Evolutionary conservation across 1,140 invertebrate species (phyloP), one percentile per base, ranked within the genome.

Genomic region (Nylanderia fulva): DNA sequence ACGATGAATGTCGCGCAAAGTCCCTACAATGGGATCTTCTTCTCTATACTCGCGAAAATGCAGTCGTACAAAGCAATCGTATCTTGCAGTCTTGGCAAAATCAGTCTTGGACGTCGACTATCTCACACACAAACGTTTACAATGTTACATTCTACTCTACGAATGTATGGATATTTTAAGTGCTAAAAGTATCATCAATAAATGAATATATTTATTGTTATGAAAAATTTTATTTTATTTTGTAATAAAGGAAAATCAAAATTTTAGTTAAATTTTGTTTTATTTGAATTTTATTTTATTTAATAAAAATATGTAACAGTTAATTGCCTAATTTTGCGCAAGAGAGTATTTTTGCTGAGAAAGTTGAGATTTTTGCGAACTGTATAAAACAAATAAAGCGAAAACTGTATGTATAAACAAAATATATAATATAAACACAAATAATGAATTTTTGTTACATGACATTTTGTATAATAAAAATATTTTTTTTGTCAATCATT

Each of bases 1-100:
- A 91, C 89, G 84, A 74, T 93, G 93, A 94, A 94, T 94, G 86
- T 92, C 72, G 79, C 89, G 89, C 91, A 88, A 90, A 85, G 71
- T 82, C 84, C 86, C 80, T 86, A 94, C 93, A 94, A 94, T 94
- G 88, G 88, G 29, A 33, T 88, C 88, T 93, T 94, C 90, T 93
- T 91, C 27, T 52, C n/a, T 48, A 69, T n/a, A n/a, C n/a, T 68
- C 86, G 89, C 87, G 90, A 91, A 92, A 48, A 90, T 88, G 84
- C 79, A 84, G 36, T 79, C 86, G 74, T 87, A 77, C 92, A 92
- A 71, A 93, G 27, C 71, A 76, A 71, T 85, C 86, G 92, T 90
- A 85, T 72, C 88, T 87, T 90, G 84, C 77, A 86, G 74, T 84
- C 87, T 89, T 91, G 86, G 87, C 87, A 90, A 85, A 92, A 91